A percentile compares a stretch with the other conserved stretches of the same genome.
Conservation (phyloP, 1,140 invertebrate genomes). For the Ceratitis capitata region DNA sequence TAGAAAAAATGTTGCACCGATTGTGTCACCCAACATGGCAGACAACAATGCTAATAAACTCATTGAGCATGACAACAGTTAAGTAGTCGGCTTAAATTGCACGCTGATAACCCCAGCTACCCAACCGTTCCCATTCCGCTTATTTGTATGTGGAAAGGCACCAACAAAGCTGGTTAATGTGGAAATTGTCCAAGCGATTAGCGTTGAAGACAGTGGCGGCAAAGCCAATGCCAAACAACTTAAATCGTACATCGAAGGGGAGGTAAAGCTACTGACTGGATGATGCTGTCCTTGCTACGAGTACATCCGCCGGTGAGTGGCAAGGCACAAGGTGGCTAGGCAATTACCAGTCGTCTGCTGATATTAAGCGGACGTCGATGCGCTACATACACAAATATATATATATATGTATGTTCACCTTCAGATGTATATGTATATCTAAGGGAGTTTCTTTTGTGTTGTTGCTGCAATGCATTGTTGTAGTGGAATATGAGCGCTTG, state of each 20-base stretch:
- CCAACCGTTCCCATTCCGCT: not conserved
- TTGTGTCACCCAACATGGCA: too few relatives aligned
- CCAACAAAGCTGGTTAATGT: not conserved
- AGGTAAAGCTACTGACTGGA: not conserved
- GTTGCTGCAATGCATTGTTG: not conserved
- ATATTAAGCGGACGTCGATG: not conserved
- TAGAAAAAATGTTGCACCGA: too few relatives aligned
- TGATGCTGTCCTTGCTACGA: not conserved
- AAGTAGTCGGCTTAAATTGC: not conserved
- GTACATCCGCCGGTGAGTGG: not conserved
- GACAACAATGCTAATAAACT: not conserved
- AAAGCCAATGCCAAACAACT: conserved; percentile 6
- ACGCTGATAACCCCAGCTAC: not conserved
- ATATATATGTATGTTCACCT: not conserved
- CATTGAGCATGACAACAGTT: not conserved
- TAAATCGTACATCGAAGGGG: not conserved
- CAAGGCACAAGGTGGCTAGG: not conserved
- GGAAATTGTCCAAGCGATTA: conserved; percentile 7
- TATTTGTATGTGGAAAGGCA: not conserved
- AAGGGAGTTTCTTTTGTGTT: not conserved
- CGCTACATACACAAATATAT: not conserved
- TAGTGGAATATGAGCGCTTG: not conserved
- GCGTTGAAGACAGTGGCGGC: not conserved
- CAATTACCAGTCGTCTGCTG: not conserved
- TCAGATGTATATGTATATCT: not conserved